These are phyloP conservation scores for Tapirus indicus DNA, from an alignment of 2,797 vertebrate genomes.

Conservation along the genomic window DNA sequence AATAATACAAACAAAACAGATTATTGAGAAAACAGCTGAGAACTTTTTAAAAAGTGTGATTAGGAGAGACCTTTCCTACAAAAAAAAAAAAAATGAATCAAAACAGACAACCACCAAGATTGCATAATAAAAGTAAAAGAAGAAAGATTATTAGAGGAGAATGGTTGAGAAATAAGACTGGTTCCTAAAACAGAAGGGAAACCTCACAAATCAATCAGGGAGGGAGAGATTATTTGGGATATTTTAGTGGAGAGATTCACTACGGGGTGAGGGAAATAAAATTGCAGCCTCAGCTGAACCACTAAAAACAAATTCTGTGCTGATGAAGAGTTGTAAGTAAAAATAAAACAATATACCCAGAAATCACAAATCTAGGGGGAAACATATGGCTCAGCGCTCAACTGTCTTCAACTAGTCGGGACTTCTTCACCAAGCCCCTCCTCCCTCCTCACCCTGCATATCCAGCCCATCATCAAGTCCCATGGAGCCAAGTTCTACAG, in stretches of 20 bases:
- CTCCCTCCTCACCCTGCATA: too few relatives aligned
- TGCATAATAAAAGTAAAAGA: neutral
- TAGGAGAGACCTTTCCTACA: neutral
- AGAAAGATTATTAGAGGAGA: neutral
- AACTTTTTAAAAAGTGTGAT: neutral
- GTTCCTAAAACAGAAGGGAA: neutral
- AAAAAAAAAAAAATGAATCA: neutral
- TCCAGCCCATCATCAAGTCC: too few relatives aligned
- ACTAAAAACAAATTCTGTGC: neutral
- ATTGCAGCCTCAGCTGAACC: neutral
- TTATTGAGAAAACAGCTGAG: neutral
- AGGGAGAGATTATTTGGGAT: neutral
- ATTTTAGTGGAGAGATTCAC: neutral
- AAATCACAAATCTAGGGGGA: neutral
- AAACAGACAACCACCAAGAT: neutral
- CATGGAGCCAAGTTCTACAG: neutral
- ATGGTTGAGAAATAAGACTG: neutral
- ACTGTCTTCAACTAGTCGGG: too few relatives aligned
- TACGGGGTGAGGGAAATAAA: neutral
- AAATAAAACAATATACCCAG: neutral
- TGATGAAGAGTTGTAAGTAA: neutral
- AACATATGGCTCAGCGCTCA: fast-evolving
- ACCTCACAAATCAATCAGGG: neutral
- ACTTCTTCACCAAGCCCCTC: neutral
- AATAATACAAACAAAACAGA: neutral